phyloP scores from a whole-genome alignment of 2,113 vertebrate species.

The Epinephelus fuscoguttatus region DNA sequence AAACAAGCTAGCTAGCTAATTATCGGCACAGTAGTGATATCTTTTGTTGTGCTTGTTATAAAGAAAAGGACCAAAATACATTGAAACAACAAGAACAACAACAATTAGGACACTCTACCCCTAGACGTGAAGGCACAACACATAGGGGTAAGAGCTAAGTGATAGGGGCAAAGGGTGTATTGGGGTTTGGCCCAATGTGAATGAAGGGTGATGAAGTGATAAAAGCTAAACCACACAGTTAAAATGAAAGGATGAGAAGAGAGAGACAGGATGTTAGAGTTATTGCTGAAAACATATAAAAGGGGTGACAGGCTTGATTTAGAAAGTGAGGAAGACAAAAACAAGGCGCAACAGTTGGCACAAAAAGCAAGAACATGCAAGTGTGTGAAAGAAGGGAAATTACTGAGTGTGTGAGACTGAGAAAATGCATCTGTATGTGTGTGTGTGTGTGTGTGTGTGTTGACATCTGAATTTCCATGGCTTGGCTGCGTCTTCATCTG shows the following conservation, averaged over 20 bases:
- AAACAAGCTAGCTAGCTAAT: too few species aligned
- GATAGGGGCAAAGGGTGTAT: too few species aligned
- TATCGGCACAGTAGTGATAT: too few species aligned
- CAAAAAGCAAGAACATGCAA: conserved; percentile 3
- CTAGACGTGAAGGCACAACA: too few species aligned
- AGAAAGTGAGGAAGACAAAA: conserved; percentile 45
- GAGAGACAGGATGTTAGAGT: background rate
- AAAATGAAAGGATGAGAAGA: background rate
- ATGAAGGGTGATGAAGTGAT: background rate
- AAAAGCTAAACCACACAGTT: background rate
- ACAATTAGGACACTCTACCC: too few species aligned
- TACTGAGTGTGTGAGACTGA: conserved; percentile 24
- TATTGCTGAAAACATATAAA: background rate
- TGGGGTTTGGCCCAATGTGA: too few species aligned
- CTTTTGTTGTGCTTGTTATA: too few species aligned
- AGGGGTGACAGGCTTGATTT: conserved; percentile 2
- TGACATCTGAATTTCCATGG: background rate
- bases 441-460: background rate
- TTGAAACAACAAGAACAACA: too few species aligned
- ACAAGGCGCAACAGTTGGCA: background rate
- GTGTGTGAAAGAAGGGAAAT: background rate
- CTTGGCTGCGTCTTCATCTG: background rate
- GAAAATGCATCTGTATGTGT: background rate
- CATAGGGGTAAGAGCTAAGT: too few species aligned
- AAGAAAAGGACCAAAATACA: too few species aligned